A percentile compares a stretch with the other conserved stretches of the same genome.
These are phyloP conservation scores for Hydrolagus colliei DNA, from an alignment of 2,797 vertebrate species.

Conservation along the genomic window DNA sequence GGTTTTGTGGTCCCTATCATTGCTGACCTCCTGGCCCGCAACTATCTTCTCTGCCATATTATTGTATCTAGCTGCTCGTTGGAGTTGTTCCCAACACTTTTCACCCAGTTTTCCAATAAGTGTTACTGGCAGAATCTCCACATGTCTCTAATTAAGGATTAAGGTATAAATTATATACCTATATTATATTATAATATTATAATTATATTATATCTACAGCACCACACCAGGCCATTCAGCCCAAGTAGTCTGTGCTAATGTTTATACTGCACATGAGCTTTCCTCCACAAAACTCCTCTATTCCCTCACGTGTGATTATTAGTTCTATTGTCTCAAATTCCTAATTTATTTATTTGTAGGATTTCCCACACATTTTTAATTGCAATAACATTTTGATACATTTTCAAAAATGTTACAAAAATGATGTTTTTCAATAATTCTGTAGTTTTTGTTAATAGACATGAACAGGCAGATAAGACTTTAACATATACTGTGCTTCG, in stretches of 20 bases:
- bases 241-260: too few species aligned
- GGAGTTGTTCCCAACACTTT: neutral
- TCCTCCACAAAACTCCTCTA: too few species aligned
- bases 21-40: neutral
- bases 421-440: neutral
- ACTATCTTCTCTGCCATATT: neutral
- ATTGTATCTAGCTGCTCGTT: neutral
- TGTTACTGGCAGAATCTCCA: neutral
- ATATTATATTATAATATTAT: too few species aligned
- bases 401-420: slow-evolving; percentile 16
- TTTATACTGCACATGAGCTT: too few species aligned
- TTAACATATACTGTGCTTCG: too few species aligned
- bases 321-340: neutral
- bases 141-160: too few species aligned
- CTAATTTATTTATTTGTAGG: too few species aligned
- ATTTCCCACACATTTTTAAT: neutral
- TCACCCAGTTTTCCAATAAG: neutral
- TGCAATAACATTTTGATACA: neutral
- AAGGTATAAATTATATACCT: too few species aligned
- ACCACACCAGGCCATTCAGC: too few species aligned
- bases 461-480: neutral
- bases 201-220: too few species aligned
- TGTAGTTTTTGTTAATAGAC: neutral
- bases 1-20: neutral
- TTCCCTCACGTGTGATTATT: neutral